Evolutionary conservation across 1,140 invertebrate genomes (phyloP), one percentile per base, ranked within the genome.

Genomic region (Sesamia nonagrioides): DNA sequence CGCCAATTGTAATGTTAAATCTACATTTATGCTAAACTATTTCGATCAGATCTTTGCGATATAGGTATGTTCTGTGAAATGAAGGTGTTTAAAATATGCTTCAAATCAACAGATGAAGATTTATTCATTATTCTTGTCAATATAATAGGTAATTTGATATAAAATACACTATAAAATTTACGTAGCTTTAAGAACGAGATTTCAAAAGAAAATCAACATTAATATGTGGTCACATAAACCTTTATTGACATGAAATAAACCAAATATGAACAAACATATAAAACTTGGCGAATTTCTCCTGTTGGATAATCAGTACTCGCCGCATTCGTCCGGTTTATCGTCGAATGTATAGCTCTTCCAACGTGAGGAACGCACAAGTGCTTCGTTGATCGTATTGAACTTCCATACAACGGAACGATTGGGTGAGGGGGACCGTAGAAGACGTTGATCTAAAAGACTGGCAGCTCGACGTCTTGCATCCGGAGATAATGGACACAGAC

Each of bases 21-120:
- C 88, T 94, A 93, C 92, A 92, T 95, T 93, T 93, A 93, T 90
- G 88, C 82, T 89, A 91, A 90, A 92, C 94, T 94, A 95, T 94
- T 95, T 94, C 88, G 88, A 94, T 91, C 92, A 82, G 79, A 89
- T 92, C 84, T 87, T 76, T 89, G 84, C 84, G 83, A 86, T 90
- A 84, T 86, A 86, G 89, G 84, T 87, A 84, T 80, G 80, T 82
- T 82, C 77, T 78, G 61, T 76, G 83, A 84, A 88, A 87, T 80
- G 82, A 87, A 89, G 83, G 83, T 86, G 83, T 87, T 78, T 45
- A 69, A 77, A 50, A 81, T 73, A 79, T 82, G 50, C 61, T 69
- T 27, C 66, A 82, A 76, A 40, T 50, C 5, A 35, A 56, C 42
- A 15, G 66, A 58, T 42, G 17, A 37, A 58, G 56, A 73, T 45